A percentile compares a stretch with the other conserved stretches of the same genome.
phyloP scores from a whole-genome alignment of 2,113 vertebrate genomes.

The Naja naja region DNA sequence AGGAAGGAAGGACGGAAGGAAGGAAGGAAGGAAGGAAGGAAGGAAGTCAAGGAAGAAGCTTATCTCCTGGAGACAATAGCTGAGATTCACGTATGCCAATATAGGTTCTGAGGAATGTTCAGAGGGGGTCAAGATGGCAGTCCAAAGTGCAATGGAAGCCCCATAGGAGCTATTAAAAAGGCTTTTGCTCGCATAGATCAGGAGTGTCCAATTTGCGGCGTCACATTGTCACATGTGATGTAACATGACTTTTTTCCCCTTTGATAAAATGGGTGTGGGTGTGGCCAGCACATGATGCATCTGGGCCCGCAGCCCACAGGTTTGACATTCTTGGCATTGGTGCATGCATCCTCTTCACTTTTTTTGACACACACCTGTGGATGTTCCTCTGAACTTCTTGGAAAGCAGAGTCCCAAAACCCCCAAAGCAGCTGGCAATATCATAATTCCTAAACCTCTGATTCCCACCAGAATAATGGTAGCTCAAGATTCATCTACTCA shows the following conservation, averaged over 20 bases:
- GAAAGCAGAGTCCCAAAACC: not conserved
- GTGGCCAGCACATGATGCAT: no score
- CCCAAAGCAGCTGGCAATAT: not conserved
- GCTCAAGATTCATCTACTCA: not conserved
- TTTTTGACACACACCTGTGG: not conserved
- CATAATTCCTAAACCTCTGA: not conserved
- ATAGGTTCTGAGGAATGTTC: not conserved
- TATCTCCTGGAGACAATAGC: not conserved
- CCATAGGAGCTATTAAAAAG: not conserved
- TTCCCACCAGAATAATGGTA: not conserved
- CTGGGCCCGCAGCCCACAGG: no score
- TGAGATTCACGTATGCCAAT: not conserved
- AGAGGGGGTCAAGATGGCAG: not conserved
- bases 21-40: not conserved
- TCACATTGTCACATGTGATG: no score
- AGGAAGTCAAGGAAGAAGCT: not conserved
- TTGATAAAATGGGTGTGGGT: no score
- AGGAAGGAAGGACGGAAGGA: not conserved
- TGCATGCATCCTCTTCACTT: not conserved
- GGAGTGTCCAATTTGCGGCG: no score
- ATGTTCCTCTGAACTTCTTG: not conserved
- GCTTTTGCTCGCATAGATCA: no score
- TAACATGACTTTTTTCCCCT: no score
- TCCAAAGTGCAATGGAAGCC: not conserved
- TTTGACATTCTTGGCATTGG: no score